Percentiles rank a stretch among this genome's conserved stretches.
Evolutionary conservation across 2,113 vertebrate genomes (phyloP).

Genomic region (Gymnobelideus leadbeateri): DNA sequence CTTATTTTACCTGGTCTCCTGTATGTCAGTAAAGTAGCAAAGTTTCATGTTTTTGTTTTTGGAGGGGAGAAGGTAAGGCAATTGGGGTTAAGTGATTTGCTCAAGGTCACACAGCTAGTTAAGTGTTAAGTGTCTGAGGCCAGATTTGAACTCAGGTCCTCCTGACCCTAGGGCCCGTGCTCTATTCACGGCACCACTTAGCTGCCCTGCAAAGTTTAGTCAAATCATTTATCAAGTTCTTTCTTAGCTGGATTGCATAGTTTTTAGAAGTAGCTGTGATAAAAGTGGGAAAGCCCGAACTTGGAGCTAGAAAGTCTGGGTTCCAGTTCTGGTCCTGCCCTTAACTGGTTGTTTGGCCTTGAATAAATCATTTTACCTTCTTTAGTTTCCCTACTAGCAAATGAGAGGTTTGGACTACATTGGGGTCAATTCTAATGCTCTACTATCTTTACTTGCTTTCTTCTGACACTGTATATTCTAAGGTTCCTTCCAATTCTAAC

Average conservation of each 20-base stretch:
- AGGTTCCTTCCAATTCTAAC: not conserved
- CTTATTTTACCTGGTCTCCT: not conserved
- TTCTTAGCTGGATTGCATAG: not conserved
- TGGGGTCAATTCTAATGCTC: not conserved
- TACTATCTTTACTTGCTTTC: not conserved
- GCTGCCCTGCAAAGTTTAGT: not conserved
- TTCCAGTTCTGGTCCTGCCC: not conserved
- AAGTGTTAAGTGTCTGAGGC: too few species aligned
- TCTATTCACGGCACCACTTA: too few species aligned
- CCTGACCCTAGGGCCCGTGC: too few species aligned
- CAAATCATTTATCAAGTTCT: not conserved
- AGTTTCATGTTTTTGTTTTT: not conserved
- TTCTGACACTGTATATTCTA: not conserved
- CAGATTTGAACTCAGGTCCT: too few species aligned
- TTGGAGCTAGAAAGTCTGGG: not conserved
- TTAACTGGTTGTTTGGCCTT: not conserved
- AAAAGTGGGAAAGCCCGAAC: not conserved
- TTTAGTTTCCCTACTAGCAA: conserved; percentile 5
- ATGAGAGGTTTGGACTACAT: not conserved
- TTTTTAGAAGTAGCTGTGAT: not conserved
- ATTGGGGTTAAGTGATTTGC: too few species aligned
- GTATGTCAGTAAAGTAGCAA: not conserved
- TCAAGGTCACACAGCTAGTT: too few species aligned
- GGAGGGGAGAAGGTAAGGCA: too few species aligned
- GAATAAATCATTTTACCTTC: not conserved